phyloP scores from a whole-genome alignment of 2,888 invertebrate genomes.

The Serripes groenlandicus region DNA sequence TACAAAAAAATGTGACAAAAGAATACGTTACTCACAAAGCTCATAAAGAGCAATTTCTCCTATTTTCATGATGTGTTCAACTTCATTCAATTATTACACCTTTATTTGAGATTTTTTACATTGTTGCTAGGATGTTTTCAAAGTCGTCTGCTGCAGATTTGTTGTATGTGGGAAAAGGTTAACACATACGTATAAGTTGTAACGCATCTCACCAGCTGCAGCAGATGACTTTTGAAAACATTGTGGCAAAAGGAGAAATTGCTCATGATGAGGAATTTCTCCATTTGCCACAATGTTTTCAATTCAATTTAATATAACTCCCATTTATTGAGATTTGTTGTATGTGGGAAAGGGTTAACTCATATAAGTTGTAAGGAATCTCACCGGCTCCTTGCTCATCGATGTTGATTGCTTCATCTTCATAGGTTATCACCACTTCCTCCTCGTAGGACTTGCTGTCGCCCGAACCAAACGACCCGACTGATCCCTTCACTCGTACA shows the following conservation, averaged over 20 bases:
- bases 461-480: slow-evolving; percentile 62
- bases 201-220: too few species aligned
- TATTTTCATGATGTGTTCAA: neutral
- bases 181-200: too few species aligned
- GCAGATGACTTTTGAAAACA: too few species aligned
- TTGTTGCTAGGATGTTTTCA: too few species aligned
- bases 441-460: slow-evolving; percentile 63
- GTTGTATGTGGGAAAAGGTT: too few species aligned
- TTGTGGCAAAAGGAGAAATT: neutral
- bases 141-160: too few species aligned
- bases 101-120: too few species aligned
- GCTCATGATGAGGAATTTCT: neutral
- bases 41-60: neutral
- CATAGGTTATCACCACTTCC: slow-evolving; percentile 65
- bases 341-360: neutral
- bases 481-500: slow-evolving; percentile 48
- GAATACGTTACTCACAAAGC: neutral
- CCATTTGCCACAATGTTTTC: neutral
- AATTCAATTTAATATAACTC: too few species aligned
- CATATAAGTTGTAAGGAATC: neutral
- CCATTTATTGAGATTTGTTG: neutral
- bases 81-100: neutral
- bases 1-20: slow-evolving; percentile 3
- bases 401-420: slow-evolving; percentile 69
- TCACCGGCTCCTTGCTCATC: slow-evolving; percentile 65